A percentile compares a stretch with the other conserved stretches of the same genome.
phyloP scores from a whole-genome alignment of 2,113 vertebrate genomes.

The Gnathonemus longibarbis region DNA sequence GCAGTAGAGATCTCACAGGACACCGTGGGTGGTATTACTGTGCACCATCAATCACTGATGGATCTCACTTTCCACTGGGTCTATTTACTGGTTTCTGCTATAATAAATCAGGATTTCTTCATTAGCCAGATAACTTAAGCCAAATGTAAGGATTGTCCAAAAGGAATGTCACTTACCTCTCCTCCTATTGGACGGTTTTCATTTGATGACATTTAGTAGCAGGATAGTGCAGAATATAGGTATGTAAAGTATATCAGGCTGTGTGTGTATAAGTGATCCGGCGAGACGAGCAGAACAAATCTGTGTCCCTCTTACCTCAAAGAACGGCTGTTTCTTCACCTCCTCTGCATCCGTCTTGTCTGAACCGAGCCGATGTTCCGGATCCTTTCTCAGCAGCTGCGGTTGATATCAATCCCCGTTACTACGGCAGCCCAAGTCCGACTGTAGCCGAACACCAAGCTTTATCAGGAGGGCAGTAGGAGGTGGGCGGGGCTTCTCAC shows the following conservation, averaged over 20 bases:
- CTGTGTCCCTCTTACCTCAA: conserved; percentile 68
- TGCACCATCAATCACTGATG: background rate
- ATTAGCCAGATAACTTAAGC: background rate
- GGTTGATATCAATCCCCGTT: background rate
- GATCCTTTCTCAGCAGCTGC: conserved; percentile 87
- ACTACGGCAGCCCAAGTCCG: background rate
- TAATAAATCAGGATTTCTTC: background rate
- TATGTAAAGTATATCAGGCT: background rate
- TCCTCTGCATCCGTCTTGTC: conserved; percentile 95
- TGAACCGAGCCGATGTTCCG: conserved; percentile 85
- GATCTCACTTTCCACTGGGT: background rate
- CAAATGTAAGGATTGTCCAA: background rate
- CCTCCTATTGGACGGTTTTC: background rate
- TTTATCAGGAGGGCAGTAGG: too few species aligned
- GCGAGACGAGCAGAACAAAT: background rate
- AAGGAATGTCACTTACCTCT: background rate
- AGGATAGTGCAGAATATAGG: background rate
- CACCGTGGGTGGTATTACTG: background rate
- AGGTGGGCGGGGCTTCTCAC: conserved; percentile 54
- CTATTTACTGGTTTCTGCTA: background rate
- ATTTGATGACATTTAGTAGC: background rate
- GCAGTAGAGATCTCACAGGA: background rate
- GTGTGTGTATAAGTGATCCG: background rate
- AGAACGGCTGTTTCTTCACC: conserved; percentile 95
- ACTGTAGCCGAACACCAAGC: background rate